A percentile compares a stretch with the other conserved stretches of the same genome.
phyloP scores from a whole-genome alignment of 2,113 vertebrate genomes.

The Scopus umbretta region DNA sequence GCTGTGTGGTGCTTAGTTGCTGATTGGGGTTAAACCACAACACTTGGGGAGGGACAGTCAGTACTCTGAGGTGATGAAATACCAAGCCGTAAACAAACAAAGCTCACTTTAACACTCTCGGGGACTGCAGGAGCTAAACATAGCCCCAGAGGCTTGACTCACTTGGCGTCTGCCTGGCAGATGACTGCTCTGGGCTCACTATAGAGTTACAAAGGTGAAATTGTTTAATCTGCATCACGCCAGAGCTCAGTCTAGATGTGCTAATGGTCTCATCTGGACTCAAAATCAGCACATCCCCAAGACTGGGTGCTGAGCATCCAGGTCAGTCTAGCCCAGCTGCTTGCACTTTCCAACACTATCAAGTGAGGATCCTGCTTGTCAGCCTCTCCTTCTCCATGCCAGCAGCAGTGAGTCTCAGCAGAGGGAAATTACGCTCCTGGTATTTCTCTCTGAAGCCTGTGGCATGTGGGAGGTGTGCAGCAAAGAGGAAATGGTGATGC shows the following conservation, averaged over 20 bases:
- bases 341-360: background rate
- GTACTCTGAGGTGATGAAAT: background rate
- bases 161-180: background rate
- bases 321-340: background rate
- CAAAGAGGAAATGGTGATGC: background rate
- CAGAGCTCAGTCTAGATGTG: background rate
- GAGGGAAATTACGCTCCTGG: background rate
- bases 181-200: background rate
- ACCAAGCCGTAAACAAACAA: background rate
- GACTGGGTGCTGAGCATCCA: background rate
- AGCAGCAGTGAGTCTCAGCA: background rate
- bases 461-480: background rate
- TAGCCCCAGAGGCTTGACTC: background rate
- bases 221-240: accelerated
- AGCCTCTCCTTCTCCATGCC: background rate
- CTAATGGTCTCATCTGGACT: background rate
- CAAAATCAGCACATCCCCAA: background rate
- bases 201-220: background rate
- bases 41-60: background rate
- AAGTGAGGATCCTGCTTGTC: background rate
- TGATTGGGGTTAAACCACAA: too few species aligned
- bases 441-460: background rate
- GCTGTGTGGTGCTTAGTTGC: too few species aligned
- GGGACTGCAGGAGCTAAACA: background rate
- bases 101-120: accelerated